Base-by-base conservation (phyloP, 2,797 vertebrate species). In the Myotis findleyi region DNA sequence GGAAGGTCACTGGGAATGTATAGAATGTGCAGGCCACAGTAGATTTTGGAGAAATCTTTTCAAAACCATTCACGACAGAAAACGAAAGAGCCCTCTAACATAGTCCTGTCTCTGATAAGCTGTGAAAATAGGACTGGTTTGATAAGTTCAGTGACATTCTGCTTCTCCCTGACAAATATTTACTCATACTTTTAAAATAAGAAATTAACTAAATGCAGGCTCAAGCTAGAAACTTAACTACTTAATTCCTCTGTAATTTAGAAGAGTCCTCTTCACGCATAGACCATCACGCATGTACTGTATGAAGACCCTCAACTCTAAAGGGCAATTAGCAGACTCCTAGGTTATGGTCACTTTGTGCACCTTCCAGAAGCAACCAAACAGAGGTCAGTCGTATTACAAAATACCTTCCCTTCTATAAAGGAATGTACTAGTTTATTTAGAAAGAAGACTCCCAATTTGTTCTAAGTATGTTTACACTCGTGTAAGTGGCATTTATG, bases 111-210 rank as follows among this genome's bases (percentile, higher is more conserved):
- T 83, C 87, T 90, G 85, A 80, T 91, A 94, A 86, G 57, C 75
- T 90, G 20, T 72, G 73, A 89, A 96, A 94, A 91, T 41, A 83
- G 57, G 72, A 59, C 69, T 44, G 41, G 10, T 84, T 92, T 96
- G 81, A 57, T 76, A 72, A 84, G 88, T 53, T 47, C 72, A 71
- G 64, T 89, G 82, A 62, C 59, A 91, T 92, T 94, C 86, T 96
- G 62, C 33, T 92, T 59, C 75, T 96, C 49, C 53, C 38, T 79
- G 71, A 14, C 55, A 96, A 96, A 95, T 96, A 94, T 89, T 96
- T 87, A 77, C 68, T 95, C 57, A 76, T 79, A 80, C 9, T 79
- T 88, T 89, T 77, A 73, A 84, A 96, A 76, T 23, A 64, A 38
- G 69, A 87, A 72, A 64, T 77, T 92, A 73, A 49, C 72, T 81